A percentile compares a stretch with the other conserved stretches of the same genome.
Evolutionary conservation across 2,797 vertebrate species (phyloP).

Genomic region (Carcharodon carcharias): DNA sequence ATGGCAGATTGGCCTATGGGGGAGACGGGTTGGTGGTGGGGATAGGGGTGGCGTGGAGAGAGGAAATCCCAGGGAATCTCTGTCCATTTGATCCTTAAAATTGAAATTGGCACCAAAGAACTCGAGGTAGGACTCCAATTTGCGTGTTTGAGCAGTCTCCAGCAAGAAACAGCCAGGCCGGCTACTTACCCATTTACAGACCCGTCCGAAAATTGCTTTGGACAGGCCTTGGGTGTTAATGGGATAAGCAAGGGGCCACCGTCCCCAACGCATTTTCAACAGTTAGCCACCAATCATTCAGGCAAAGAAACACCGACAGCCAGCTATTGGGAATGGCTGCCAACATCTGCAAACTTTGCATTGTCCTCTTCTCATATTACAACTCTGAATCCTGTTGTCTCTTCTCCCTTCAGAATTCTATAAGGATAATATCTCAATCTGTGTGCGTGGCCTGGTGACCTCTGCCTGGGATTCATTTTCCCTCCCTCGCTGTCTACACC

Average conservation of each 20-base stretch:
- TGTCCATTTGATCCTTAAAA: no score
- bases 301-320: neutral
- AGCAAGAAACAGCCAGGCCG: neutral
- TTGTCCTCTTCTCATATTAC: neutral
- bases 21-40: neutral
- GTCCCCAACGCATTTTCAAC: neutral
- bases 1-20: neutral
- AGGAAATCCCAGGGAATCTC: neutral
- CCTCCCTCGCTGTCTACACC: neutral
- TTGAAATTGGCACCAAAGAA: neutral
- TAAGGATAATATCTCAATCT: neutral
- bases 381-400: neutral
- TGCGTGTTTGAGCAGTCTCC: no score
- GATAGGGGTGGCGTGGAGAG: neutral
- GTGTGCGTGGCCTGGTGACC: neutral
- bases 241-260: neutral
- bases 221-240: neutral
- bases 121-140: neutral
- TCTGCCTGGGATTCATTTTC: neutral
- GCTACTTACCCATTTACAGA: neutral
- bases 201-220: neutral
- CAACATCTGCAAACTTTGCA: neutral
- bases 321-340: neutral
- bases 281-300: neutral
- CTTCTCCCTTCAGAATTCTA: neutral